Evolutionary conservation across 2,113 vertebrate species (phyloP).

Genomic region (Struthidea cinerea): DNA sequence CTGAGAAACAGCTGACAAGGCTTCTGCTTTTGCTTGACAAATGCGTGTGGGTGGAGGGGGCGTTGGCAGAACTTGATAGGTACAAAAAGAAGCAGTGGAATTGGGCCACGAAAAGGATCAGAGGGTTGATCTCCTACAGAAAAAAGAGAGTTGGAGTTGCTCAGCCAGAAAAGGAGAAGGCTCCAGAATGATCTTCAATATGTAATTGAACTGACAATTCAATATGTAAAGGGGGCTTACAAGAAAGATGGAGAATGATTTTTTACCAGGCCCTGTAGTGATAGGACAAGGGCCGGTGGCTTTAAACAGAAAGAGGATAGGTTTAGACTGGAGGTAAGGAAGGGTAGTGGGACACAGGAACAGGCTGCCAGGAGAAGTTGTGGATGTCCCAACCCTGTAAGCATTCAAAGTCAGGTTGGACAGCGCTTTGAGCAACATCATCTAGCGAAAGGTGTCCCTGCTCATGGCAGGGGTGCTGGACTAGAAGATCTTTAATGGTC

Average conservation of each 20-base stretch:
- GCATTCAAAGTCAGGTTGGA: background rate
- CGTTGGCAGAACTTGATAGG: background rate
- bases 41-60: background rate
- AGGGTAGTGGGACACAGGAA: background rate
- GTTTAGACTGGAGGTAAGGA: background rate
- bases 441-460: background rate
- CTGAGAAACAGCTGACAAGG: background rate
- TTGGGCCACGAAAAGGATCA: background rate
- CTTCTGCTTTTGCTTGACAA: background rate
- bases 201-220: background rate
- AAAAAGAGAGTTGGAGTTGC: background rate
- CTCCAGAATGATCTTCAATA: background rate
- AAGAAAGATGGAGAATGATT: background rate
- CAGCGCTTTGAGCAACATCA: background rate
- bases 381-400: background rate
- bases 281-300: background rate
- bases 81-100: background rate
- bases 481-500: background rate
- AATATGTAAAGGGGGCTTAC: background rate
- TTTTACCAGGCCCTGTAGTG: background rate
- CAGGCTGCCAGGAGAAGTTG: background rate
- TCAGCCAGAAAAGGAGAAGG: background rate
- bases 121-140: background rate
- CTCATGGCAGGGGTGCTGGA: background rate
- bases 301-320: background rate